Conservation (phyloP, 92 coral and sea anemone species). For the Umimayanthus chanpuru region DNA sequence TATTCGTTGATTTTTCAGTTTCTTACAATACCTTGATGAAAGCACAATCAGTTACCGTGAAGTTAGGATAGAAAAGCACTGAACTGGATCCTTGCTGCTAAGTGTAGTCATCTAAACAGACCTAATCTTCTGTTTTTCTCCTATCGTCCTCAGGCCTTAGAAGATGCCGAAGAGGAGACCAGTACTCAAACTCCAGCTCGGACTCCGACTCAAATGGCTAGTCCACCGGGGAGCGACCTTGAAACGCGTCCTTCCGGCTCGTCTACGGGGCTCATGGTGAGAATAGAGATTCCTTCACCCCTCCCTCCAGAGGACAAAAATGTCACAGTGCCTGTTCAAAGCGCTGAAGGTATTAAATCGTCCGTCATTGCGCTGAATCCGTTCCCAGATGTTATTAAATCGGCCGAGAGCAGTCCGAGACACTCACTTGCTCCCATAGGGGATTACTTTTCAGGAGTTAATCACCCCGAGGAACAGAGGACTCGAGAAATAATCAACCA, state of each 20-base stretch:
- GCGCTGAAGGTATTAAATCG: conserved; percentile 49
- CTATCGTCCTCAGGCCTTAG: conserved; percentile 67
- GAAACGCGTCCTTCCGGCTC: conserved; percentile 64
- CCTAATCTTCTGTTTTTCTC: background rate
- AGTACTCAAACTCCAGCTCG: conserved; percentile 28
- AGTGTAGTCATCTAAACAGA: background rate
- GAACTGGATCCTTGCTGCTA: too few species aligned
- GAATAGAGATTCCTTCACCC: conserved; percentile 74
- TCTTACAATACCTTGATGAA: too few species aligned
- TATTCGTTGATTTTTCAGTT: too few species aligned
- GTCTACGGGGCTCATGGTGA: conserved; percentile 83
- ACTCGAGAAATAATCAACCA: conserved; percentile 82
- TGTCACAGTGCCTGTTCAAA: conserved; percentile 36
- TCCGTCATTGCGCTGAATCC: conserved; percentile 74
- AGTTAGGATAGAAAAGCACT: too few species aligned
- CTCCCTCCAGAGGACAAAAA: conserved; percentile 49
- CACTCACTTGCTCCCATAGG: conserved; percentile 78
- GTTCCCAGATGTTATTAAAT: conserved; percentile 96
- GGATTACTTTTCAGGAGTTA: conserved; percentile 60
- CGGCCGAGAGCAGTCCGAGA: conserved; percentile 97
- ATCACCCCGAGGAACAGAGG: conserved; percentile 66
- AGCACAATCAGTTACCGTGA: too few species aligned
- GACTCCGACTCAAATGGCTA: conserved; percentile 35
- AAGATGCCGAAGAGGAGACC: conserved; percentile 71
- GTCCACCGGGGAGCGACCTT: conserved; percentile 23